Evolutionary conservation across 2,113 vertebrate species (phyloP), one percentile per base, ranked within the genome.

Genomic region (Anoplopoma fimbria): DNA sequence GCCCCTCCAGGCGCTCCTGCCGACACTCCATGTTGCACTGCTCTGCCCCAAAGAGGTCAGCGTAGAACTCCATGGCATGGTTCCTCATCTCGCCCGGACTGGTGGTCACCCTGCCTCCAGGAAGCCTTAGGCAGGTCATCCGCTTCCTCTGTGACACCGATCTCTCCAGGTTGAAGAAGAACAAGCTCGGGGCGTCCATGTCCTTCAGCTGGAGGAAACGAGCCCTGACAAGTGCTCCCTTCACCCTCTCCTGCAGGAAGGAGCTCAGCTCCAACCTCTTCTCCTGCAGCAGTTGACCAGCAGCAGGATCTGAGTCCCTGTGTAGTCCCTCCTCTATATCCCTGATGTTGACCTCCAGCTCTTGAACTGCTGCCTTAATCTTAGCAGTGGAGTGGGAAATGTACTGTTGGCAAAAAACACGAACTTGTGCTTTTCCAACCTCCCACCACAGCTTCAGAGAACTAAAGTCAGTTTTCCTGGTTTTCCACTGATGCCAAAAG

Each of bases 391-490:
- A n/a, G 25, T 60, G 12, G 6, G 61, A 53, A 3, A 63, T 42
- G 49, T 77, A 42, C 49, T 69, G 38, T 14, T 60, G 64, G 4
- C 55, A 78, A 15, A 33, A 78, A 58, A 45, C 75, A 17, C 64
- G 1, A 6, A 77, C 58, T 4, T 34, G 36, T 42, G 47, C 38
- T 15, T 53, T 53, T 1, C 53, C 55, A 36, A 60, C 55, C 36
- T 60, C 73, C n/a, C 74, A 76, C 17, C 75, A 58, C 21, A 10
- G 21, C 4, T 25, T 69, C 38, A 78, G 7, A 13, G 53, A 61
- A 47, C 7, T 9, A 12, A 51, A 51, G n/a, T n/a, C n/a, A n/a
- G n/a, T 21, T 51, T 51, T 51, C 3, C 4, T 9, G 7, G n/a
- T n/a, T 23, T 49, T 21, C 65, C 40, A 69, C 1, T 23, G 31